Evolutionary conservation across 2,888 invertebrate genomes (phyloP), one percentile per base, ranked within the genome.

Genomic region (Trypoxylon attenuatum): DNA sequence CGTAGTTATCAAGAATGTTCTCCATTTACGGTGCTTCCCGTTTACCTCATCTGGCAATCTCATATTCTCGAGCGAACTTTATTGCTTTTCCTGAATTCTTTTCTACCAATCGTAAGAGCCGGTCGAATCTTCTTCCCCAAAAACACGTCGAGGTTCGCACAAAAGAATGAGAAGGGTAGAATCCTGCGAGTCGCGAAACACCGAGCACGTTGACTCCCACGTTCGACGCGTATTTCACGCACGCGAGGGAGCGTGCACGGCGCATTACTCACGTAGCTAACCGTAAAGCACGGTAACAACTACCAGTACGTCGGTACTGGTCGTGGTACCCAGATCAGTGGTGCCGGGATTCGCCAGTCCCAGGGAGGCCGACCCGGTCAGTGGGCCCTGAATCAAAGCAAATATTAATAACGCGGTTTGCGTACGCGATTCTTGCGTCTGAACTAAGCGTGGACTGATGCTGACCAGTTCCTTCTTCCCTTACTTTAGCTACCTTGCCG

Each of bases 391-490:
- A 33, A 13, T 10, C 33, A 3, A 4, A 33, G 29, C 78, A 77
- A 78, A 79, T 81, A 80, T 84, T 82, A 83, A 83, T 78, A 81
- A 82, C 77, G 78, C 71, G 68, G n/a, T n/a, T 66, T 69, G 74
- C 71, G 74, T 79, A 76, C 74, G 74, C 59, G 60, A 71, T 67
- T 61, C 59, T 78, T 73, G 77, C 75, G 73, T n/a, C n/a, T n/a
- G n/a, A n/a, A n/a, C n/a, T n/a, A n/a, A n/a, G n/a, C n/a, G n/a
- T n/a, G n/a, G n/a, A n/a, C n/a, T n/a, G n/a, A n/a, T n/a, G n/a
- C n/a, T n/a, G n/a, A n/a, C n/a, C n/a, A n/a, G n/a, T n/a, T n/a
- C n/a, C 45, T 50, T 52, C 33, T 39, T 18, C 22, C 50, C 71
- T 50, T 53, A 18, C 52, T 59, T 50, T 61, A 56, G 22, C 23